A percentile compares a stretch with the other conserved stretches of the same genome.
Evolutionary conservation across 2,888 invertebrate genomes (phyloP).

Genomic region (Augochlorella aurata): DNA sequence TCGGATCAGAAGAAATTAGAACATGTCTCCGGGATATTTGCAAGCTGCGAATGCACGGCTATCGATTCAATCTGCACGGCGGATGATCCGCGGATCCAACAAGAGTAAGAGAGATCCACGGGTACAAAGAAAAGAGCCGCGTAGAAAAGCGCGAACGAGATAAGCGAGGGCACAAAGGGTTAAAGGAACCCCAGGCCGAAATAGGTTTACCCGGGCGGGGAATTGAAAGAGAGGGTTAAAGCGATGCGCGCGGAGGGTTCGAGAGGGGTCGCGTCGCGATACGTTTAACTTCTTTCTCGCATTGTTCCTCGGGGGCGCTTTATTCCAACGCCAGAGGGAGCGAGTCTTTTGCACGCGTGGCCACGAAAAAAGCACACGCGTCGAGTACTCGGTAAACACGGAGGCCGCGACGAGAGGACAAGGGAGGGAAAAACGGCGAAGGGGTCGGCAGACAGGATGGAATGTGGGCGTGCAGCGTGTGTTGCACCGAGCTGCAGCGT

Average conservation of each 20-base stretch:
- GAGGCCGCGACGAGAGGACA: constrained; percentile 18
- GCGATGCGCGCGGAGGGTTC: neutral
- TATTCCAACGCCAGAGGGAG: constrained; percentile 8
- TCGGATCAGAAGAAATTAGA: too few species aligned
- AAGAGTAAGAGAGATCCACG: neutral
- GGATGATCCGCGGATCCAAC: neutral
- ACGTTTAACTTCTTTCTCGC: constrained; percentile 36
- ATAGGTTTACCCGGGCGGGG: neutral
- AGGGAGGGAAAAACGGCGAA: constrained; percentile 33
- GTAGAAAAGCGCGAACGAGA: neutral
- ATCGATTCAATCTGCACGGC: neutral
- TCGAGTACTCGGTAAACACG: constrained; percentile 54
- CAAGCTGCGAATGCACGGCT: neutral
- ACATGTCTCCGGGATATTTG: too few species aligned
- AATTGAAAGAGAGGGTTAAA: neutral
- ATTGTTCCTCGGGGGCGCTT: constrained; percentile 30
- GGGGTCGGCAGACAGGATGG: constrained; percentile 65
- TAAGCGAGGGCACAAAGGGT: neutral
- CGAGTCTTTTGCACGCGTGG: constrained; percentile 48
- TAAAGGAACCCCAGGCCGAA: neutral
- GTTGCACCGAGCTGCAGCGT: constrained; percentile 42
- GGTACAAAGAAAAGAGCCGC: neutral
- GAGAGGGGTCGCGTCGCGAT: constrained; percentile 10
- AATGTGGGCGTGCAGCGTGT: constrained; percentile 63
- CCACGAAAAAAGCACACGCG: constrained; percentile 57